These are phyloP conservation scores for Echiichthys vipera DNA, from an alignment of 2,797 vertebrate genomes.

Conservation along the genomic window DNA sequence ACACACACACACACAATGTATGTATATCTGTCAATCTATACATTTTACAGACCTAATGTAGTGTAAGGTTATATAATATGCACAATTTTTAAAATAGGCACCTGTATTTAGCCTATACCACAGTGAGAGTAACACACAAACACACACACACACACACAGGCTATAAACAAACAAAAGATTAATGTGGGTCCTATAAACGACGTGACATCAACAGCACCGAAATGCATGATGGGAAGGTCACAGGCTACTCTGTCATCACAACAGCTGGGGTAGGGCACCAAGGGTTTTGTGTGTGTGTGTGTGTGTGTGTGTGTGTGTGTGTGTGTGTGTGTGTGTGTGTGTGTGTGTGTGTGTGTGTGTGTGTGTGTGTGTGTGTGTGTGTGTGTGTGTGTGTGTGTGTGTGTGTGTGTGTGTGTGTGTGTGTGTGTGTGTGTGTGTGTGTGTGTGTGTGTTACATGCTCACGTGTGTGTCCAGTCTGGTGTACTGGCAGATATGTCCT, in stretches of 20 bases:
- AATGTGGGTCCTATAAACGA: slow-evolving; percentile 91
- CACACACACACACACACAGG: slow-evolving; percentile 45
- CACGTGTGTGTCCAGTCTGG: slow-evolving; percentile 62
- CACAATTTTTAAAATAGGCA: slow-evolving; percentile 4
- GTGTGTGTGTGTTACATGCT: slow-evolving; percentile 2
- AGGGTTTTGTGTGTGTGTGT: slow-evolving; percentile 36
- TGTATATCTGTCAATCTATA: too few species aligned
- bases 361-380: slow-evolving; percentile 33
- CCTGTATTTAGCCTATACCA: slow-evolving; percentile 11
- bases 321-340: slow-evolving; percentile 14
- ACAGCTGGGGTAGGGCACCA: slow-evolving; percentile 46
- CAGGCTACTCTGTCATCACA: slow-evolving; percentile 80
- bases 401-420: slow-evolving; percentile 38
- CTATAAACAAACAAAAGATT: slow-evolving; percentile 87
- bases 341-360: slow-evolving; percentile 40
- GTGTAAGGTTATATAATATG: slow-evolving; percentile 24
- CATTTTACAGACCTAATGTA: not conserved
- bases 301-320: slow-evolving; percentile 33
- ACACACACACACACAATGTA: not conserved
- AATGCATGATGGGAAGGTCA: slow-evolving; percentile 84
- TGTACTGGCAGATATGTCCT: slow-evolving; percentile 83
- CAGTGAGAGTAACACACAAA: slow-evolving; percentile 7
- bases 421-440: too few species aligned
- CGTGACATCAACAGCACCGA: slow-evolving; percentile 79
- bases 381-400: not conserved